Base-by-base conservation (phyloP, 2,888 invertebrate species). In the Lithophane ornitopus region DNA sequence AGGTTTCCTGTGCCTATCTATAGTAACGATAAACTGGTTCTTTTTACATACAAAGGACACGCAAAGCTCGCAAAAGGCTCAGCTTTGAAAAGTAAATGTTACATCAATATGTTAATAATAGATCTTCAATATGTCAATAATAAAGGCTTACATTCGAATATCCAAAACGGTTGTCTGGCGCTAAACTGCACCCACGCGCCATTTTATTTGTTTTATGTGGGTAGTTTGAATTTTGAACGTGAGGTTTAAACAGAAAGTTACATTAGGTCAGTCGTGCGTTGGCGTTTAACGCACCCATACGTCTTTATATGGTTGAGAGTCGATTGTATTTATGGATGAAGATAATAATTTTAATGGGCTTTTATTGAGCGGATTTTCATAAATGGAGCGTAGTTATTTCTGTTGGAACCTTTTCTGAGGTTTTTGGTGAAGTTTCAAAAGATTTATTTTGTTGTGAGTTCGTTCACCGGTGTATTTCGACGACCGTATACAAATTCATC, bases 191-290 rank as follows among this genome's bases (percentile, higher is more conserved):
- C 88, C 88, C 74, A 89, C 88, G 74, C 76, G 16, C 2, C 11
- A 58, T 62, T 73, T 84, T 82, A 81, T 89, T 88, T 87, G 81
- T 79, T 72, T 80, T 59, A 86, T 70, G 89, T 89, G 87, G 88
- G 88, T 88, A 88, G 88, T 85, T 85, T 44, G 75, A 85, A 87
- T 86, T 86, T 89, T 76, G 85, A 88, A 85, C 67, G 74, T 69
- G 59, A 76, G 49, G 76, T 83, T 87, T 76, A 68, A 80, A 85
- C 82, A 81, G 84, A 85, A 80, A 78, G 77, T 76, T 78, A 82
- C 75, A 80, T 85, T 69, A 86, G 86, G 83, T 87, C 88, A 91
- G 79, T 90, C 80, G 76, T 74, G 91, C 89, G 92, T 91, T 89
- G 93, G 92, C 89, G 91, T 87, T 78, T 68, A 86, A 80, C 76